Percentiles rank a stretch among this genome's conserved stretches.
These are phyloP conservation scores for Atrina japonica DNA, from an alignment of 2,888 invertebrate genomes.

Conservation along the genomic window DNA sequence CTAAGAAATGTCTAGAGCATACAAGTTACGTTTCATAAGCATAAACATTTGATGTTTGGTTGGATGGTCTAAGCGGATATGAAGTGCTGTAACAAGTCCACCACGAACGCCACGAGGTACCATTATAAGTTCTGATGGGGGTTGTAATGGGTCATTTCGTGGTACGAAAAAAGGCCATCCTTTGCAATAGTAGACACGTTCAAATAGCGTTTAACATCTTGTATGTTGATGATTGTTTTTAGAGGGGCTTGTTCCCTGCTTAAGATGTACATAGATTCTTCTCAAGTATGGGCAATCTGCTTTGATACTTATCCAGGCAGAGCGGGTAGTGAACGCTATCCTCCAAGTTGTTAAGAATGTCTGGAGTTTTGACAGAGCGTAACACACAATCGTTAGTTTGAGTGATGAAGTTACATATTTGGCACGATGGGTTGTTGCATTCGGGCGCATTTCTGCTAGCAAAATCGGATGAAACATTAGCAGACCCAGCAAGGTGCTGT, in stretches of 20 bases:
- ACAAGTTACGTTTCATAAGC: conserved; percentile 52
- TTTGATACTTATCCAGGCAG: conserved; percentile 51
- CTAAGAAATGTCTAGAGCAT: conserved; percentile 47
- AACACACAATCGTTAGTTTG: conserved; percentile 48
- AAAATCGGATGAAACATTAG: conserved; percentile 35
- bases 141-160: conserved; percentile 11
- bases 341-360: neutral
- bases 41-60: conserved; percentile 49
- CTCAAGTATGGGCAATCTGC: conserved; percentile 55
- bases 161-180: conserved; percentile 53
- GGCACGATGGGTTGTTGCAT: conserved; percentile 47
- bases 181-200: conserved; percentile 46
- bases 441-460: conserved; percentile 36
- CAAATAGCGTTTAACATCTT: conserved; percentile 54
- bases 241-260: conserved; percentile 53
- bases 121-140: conserved; percentile 48
- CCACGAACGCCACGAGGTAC: conserved; percentile 50
- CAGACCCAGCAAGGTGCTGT: conserved; percentile 22
- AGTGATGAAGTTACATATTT: conserved; percentile 47
- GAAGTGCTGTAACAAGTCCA: conserved; percentile 53
- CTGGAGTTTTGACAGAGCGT: neutral
- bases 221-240: conserved; percentile 55
- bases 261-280: conserved; percentile 45
- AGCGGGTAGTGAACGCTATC: conserved; percentile 51
- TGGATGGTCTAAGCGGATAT: conserved; percentile 55